Evolutionary conservation across 2,113 vertebrate genomes (phyloP), one percentile per base, ranked within the genome.

Genomic region (Tupaia chinensis): DNA sequence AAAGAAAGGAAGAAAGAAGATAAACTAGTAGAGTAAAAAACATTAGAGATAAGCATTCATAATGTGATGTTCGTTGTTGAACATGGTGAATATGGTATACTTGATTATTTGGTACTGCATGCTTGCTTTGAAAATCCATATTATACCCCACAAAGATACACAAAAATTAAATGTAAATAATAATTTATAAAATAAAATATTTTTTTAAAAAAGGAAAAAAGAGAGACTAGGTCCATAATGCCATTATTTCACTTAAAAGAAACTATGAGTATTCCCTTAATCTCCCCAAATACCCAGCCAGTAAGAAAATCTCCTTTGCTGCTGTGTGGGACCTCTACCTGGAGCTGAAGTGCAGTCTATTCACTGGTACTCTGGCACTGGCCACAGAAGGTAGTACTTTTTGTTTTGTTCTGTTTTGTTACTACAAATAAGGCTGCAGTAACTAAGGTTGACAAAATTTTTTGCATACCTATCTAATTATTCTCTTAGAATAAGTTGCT

Each of bases 401-500:
- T 76, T 69, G 56, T n/a, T 80, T 23, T 44, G 44, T 44, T 44
- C 5, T 44, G 44, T 61, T n/a, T 80, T 70, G 56, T 25, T 23
- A 8, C 89, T 78, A 25, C 12, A 68, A 53, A 80, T 58, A 54
- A 32, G 53, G 54, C 60, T 44, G 7, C 56, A 73, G 69, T 73
- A 83, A 94, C 34, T 80, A 73, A 77, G 15, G 65, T 23, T n/a
- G 29, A 80, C 44, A 85, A 91, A 91, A 25, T 9, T 7, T 9
- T 68, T 87, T n/a, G 4, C 22, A 34, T 16, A 83, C 16, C 60
- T 68, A 63, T 53, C n/a, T 60, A 91, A 78, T 86, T 91, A 74
- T 93, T 80, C 88, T 87, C 68, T 68, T 63, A 34, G 81, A 34
- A 63, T 77, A 81, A 77, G 58, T 69, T 81, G 70, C 25, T 78